Conservation (phyloP, 2,888 invertebrate genomes). For the Dimorphilus gyrociliatus region DNA sequence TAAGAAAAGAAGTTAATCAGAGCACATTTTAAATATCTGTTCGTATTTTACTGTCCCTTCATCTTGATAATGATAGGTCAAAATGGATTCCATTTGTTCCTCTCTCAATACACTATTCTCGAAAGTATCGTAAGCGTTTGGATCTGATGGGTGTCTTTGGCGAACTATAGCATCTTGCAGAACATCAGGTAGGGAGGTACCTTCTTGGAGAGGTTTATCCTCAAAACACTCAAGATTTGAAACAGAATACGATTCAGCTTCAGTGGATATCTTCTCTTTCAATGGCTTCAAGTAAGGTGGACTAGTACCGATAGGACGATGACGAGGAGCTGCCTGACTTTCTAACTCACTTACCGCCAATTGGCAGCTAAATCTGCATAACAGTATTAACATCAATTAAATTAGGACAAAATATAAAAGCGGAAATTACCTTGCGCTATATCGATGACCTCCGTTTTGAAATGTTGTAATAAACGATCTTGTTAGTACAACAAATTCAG, state of each 20-base stretch:
- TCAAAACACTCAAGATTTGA: too few species aligned
- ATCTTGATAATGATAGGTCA: slow-evolving; percentile 23
- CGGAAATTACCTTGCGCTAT: slow-evolving; percentile 40
- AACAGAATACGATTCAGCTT: too few species aligned
- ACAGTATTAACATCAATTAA: not conserved
- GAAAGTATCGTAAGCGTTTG: slow-evolving; percentile 17
- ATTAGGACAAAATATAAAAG: too few species aligned
- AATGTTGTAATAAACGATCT: slow-evolving; percentile 41
- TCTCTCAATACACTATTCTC: slow-evolving; percentile 21
- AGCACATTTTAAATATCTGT: too few species aligned
- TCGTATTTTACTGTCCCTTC: too few species aligned
- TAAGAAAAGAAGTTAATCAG: too few species aligned
- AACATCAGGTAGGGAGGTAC: too few species aligned
- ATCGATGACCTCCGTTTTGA: slow-evolving; percentile 31
- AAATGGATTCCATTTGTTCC: slow-evolving; percentile 22
- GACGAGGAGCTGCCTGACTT: too few species aligned
- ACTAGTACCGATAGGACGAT: not conserved
- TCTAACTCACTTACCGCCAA: slow-evolving; percentile 50
- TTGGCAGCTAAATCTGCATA: slow-evolving; percentile 45
- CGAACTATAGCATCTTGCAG: too few species aligned
- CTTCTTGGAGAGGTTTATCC: too few species aligned
- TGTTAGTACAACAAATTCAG: slow-evolving; percentile 44
- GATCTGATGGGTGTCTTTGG: too few species aligned
- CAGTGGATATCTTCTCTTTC: not conserved
- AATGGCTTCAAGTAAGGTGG: not conserved